Base-by-base conservation (phyloP, 2,888 invertebrate species). In the Lasioglossum lativentre region DNA sequence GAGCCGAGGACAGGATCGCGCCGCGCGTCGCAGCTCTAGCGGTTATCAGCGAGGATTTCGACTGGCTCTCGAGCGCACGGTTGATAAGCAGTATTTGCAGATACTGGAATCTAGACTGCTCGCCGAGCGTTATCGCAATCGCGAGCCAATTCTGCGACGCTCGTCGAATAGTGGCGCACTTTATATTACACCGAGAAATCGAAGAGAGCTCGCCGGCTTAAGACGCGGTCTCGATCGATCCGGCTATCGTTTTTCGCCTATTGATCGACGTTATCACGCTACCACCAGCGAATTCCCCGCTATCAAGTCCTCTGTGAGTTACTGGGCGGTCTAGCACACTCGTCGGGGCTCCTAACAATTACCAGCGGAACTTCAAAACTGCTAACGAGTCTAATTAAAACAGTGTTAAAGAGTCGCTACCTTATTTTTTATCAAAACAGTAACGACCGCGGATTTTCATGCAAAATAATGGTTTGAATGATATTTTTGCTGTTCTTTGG, bases 81-180 rank as follows among this genome's bases (percentile, higher is more conserved):
- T n/a, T 40, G 84, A 84, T 75, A 78, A 84, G 47, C 59, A 4
- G 40, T 75, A 75, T 78, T 84, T 83, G 27, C 70, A 42, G n/a
- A 23, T 30, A 42, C 38, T 23, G 40, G 52, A 75, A 68, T 73
- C 40, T n/a, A 75, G 38, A 45, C 23, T 72, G 71, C 75, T 72
- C 47, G 30, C 56, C 0, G 19, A 16, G 19, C 38, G n/a, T 59
- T 81, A 71, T 75, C 82, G 59, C 47, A 23, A 23, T 14, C 16
- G 30, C 72, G 42, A 47, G 52, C 23, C 27, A 47, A 40, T 59
- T 23, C 27, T 63, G 38, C 38, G 38, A 70, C 40, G 70, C 5
- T n/a, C 40, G 40, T 12, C 70, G 70, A 70, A 70, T 40, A n/a
- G n/a, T 8, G 12, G 38, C 68, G 10, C 34, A 4, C 68, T 38